Base-by-base conservation (phyloP, 2,888 invertebrate species). In the Pecten maximus region DNA sequence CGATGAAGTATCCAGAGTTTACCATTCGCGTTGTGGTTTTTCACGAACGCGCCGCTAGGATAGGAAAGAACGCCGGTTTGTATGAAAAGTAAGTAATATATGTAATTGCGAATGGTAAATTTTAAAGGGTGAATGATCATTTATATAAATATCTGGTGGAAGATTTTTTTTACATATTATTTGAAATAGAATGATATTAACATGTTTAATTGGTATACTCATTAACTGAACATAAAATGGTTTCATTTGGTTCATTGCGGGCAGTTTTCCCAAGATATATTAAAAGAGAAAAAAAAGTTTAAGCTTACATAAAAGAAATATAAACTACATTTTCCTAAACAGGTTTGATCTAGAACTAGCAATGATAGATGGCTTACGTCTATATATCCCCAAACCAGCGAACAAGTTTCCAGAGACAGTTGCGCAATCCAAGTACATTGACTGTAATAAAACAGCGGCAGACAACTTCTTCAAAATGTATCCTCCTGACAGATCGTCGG, bases 361-460 rank as follows among this genome's bases (percentile, higher is more conserved):
- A 8, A 90, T 91, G 28, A 91, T 94, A 35, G 93, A 94, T 87
- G 93, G 92, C 2, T 23, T 92, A 4, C 48, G 88, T 10, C 28
- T 95, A 40, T 74, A 92, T 28, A 88, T 94, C 35, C 96, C 96
- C 6, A 89, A 90, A 16, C 93, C 93, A 44, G 89, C 90, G 0
- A 88, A 90, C 23, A 89, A 92, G 4, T 97, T 97, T 92, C 91
- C 97, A 10, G 88, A 94, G 16, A 96, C 96, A 88, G 93, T 96
- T 39, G 91, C 93, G 6, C 93, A 96, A 23, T 96, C 97, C 2
- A 94, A 94, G 50, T 97, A 97, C 93, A 95, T 97, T n/a, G 96
- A 97, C 90, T 97, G 97, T 93, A 97, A 97, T 93, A 93, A 96
- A 87, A 96, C 96, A 35, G 95, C 96, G 90, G 97, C 97, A 0